phyloP scores from a whole-genome alignment of 2,113 vertebrate species.

The Tenrec ecaudatus region DNA sequence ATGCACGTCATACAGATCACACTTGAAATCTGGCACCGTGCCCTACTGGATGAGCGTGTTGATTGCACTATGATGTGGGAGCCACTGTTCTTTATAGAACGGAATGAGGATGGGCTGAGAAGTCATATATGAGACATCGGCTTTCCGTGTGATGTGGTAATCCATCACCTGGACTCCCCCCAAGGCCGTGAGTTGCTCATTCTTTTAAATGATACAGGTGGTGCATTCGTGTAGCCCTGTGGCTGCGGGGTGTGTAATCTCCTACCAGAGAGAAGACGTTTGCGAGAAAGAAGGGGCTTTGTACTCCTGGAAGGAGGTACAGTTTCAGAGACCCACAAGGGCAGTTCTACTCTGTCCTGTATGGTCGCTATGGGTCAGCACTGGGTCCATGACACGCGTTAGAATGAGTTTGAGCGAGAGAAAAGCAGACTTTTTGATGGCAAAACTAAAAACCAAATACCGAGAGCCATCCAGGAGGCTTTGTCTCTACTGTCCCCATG shows the following conservation, averaged over 20 bases:
- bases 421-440: not conserved
- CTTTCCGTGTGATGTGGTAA: constrained; percentile 14
- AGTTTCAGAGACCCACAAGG: too few relatives aligned
- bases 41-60: not conserved
- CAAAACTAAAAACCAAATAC: not conserved
- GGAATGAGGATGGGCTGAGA: not conserved
- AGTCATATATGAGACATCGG: constrained; percentile 5
- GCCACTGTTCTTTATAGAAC: not conserved
- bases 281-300: too few relatives aligned
- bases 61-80: not conserved
- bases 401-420: not conserved
- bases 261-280: not conserved
- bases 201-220: constrained; percentile 43
- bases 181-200: constrained; percentile 27
- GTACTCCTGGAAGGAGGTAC: too few relatives aligned
- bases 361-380: too few relatives aligned
- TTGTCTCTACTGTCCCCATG: not conserved
- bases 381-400: too few relatives aligned
- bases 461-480: not conserved
- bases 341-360: too few relatives aligned
- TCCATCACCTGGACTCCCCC: constrained; percentile 44
- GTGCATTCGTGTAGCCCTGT: not conserved
- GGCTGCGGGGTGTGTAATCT: constrained; percentile 38
- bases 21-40: not conserved
- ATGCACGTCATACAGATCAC: not conserved